Base-by-base conservation (phyloP, 2,888 invertebrate species). In the Geotrupes spiniger region DNA sequence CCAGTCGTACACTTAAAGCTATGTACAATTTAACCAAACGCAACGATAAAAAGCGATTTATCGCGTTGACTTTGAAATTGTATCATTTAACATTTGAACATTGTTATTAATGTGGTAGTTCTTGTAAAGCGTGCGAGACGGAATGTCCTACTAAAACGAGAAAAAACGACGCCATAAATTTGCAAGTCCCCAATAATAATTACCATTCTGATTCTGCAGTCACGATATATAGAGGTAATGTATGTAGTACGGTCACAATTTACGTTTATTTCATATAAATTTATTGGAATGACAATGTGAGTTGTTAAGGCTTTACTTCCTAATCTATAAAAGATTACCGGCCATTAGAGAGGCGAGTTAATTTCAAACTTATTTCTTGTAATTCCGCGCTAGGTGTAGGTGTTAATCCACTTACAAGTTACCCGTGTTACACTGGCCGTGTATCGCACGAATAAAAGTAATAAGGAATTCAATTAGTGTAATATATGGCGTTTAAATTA, bases 241-340 rank as follows among this genome's bases (percentile, higher is more conserved):
- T 41, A 17, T 36, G 33, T 17, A 33, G 33, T 15, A 21, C 33
- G 33, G 33, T 21, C 6, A 33, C 8, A 33, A 33, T 33, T 33
- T 43, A 36, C 36, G 9, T 36, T 21, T 36, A 36, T 25, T 36
- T 43, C 43, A 26, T 36, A 31, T 36, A 14, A 43, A 43, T 43
- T 43, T 43, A 43, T 36, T 36, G 36, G 17, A 43, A 43, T 43
- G 43, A 43, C 43, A 43, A 17, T 25, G 43, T 36, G 36, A 36
- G 26, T 15, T 26, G 36, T 43, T 25, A 36, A 15, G 21, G 36
- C n/a, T 29, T 36, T 21, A 36, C 43, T 33, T 43, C 21, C 16
- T 45, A 38, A 38, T 38, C 25, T 11, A 17, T 16, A 2, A 38
- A 21, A 14, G 38, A 38, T 38, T 17, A 11, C 16, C n/a, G 16